Evolutionary conservation across 1,140 invertebrate species (phyloP), one percentile per base, ranked within the genome.

Genomic region (Zaprionus ornatus): DNA sequence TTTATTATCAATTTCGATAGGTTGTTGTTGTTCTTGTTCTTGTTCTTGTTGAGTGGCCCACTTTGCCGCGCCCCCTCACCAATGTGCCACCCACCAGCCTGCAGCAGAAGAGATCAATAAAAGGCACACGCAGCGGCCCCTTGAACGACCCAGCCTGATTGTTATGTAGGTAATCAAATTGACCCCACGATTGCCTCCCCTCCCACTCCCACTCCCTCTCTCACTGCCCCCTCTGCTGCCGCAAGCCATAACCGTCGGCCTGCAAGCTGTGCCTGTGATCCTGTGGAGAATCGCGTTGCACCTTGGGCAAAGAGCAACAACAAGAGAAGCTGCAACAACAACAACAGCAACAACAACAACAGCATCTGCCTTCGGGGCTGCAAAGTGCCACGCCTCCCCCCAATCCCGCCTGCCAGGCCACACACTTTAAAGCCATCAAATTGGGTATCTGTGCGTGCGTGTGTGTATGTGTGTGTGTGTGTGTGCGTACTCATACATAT

Each of bases 91-190:
- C 13, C 57, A 57, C 40, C 40, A 56, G 25, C 6, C 35, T 59
- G 72, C 61, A n/a, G 40, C n/a, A 45, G 17, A 45, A n/a, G 1
- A 2, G 40, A 45, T 74, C 65, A 69, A 74, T 67, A 64, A 72
- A 76, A 68, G 25, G 42, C 71, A 9, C 45, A 27, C 9, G 19
- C 50, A 55, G n/a, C 35, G 27, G 4, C 15, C 45, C 54, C 21
- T 3, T n/a, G n/a, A n/a, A n/a, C 69, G 27, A 10, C 12, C 54
- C 21, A n/a, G 15, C 29, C 61, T 60, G 56, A 71, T 71, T 59
- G 50, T 42, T 32, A 37, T 64, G 35, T n/a, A 63, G 68, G 68
- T 74, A 78, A 80, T 80, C 70, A 59, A 78, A 80, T 74, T 45
- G 64, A 56, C 25, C 52, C 12, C 27, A 12, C 1, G 5, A 9